Evolutionary conservation across 1,140 invertebrate species (phyloP), one percentile per base, ranked within the genome.

Genomic region (Anastatus disparis): DNA sequence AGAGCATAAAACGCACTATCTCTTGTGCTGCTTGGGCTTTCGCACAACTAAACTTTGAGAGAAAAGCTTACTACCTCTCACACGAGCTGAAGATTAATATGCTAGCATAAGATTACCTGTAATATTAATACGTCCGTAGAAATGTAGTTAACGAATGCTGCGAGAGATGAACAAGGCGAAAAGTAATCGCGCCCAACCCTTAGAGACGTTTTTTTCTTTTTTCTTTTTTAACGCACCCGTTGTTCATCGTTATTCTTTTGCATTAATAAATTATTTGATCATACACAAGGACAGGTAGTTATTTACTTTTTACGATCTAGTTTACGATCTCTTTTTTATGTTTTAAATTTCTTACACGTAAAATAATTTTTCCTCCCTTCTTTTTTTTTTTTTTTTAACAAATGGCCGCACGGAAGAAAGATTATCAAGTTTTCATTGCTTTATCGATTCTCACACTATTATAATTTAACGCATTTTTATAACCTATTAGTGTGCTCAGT

Each of bases 71-170:
- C 15, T 6, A 13, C 40, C 15, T 15, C 6, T n/a, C n/a, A 15
- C 40, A 15, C 6, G 12, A 38, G 6, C 15, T 44, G 9, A 17
- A 61, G 58, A 61, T 61, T 61, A 46, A 61, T 46, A 27, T 13
- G 15, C 58, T 17, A 17, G 38, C 29, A 24, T 46, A 46, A 61
- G 40, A 61, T 61, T 61, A 29, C 58, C 24, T 61, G 26, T 40
- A 42, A 46, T 17, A 61, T 61, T 61, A 46, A 61, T 46, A 61
- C 58, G 38, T 27, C 22, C 6, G 22, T 29, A 6, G 40, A 27
- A 27, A 10, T 26, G 12, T 6, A n/a, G 58, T 24, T 58, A 59
- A 24, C 17, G 22, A 59, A 59, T 59, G 31, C n/a, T 4, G n/a
- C 10, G n/a, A n/a, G n/a, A n/a, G n/a, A n/a, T n/a, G n/a, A n/a